Conservation (phyloP, 2,113 vertebrate species). For the Felis chaus region DNA sequence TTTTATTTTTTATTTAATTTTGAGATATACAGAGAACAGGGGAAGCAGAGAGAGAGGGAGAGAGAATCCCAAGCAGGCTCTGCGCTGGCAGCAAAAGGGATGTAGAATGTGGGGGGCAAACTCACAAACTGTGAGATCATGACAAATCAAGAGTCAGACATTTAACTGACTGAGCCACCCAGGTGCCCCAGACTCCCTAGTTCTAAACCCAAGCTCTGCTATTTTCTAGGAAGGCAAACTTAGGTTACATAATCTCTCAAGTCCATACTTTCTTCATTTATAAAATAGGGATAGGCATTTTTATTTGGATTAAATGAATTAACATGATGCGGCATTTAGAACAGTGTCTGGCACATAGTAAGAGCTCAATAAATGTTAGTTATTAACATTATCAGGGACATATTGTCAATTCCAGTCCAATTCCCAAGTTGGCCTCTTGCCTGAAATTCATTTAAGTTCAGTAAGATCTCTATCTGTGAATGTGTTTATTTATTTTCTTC, state of each 20-base stretch:
- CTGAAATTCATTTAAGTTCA: conserved; percentile 68
- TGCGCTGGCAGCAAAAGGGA: no score
- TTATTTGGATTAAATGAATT: neutral
- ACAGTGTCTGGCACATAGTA: conserved; percentile 41
- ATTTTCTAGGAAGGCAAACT: neutral
- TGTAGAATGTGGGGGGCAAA: no score
- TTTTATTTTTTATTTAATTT: no score
- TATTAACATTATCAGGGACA: conserved; percentile 49
- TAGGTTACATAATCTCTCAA: neutral
- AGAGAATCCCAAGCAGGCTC: no score
- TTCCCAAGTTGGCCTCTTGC: conserved; percentile 50
- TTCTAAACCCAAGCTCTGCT: neutral
- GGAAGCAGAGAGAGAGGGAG: no score
- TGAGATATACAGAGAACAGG: no score
- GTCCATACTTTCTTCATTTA: neutral
- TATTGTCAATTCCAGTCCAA: conserved; percentile 59
- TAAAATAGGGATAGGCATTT: neutral
- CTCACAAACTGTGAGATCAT: no score
- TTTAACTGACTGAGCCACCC: no score
- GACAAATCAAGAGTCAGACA: no score
- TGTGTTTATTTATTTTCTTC: conserved; percentile 60
- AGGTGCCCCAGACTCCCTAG: neutral
- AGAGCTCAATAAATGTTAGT: conserved; percentile 60
- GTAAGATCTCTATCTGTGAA: conserved; percentile 48
- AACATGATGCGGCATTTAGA: conserved; percentile 48